phyloP scores from a whole-genome alignment of 2,797 vertebrate genomes.

The Anguilla megastoma region DNA sequence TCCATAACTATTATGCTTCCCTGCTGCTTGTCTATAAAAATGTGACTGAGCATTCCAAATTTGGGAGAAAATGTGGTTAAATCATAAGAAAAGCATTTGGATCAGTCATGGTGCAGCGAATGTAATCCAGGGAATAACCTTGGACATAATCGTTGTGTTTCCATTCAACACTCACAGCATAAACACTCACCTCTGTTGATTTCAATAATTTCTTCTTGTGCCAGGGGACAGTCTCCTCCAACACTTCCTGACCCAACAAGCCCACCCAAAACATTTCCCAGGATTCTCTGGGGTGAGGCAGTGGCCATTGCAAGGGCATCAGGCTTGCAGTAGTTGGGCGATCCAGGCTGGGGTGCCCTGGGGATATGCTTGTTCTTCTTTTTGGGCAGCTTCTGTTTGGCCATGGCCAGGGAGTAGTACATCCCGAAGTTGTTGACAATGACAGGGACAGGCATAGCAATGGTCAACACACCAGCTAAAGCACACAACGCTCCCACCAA shows the following conservation, averaged over 20 bases:
- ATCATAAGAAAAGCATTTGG: too few relatives aligned
- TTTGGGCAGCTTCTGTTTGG: conserved; percentile 99
- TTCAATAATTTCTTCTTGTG: conserved; percentile 94
- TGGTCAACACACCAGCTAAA: conserved; percentile 96
- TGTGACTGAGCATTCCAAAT: too few relatives aligned
- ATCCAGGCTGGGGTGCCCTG: conserved; percentile 94
- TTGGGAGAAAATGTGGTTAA: too few relatives aligned
- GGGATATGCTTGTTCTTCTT: conserved; percentile 99
- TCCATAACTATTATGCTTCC: too few relatives aligned
- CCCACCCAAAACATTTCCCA: conserved; percentile 89
- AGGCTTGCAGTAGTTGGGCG: conserved; percentile 99
- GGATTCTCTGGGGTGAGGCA: conserved; percentile 91
- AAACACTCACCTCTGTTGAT: conserved; percentile 83
- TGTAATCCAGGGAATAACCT: background rate
- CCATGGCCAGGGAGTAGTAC: conserved; percentile 99
- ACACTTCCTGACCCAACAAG: conserved; percentile 88
- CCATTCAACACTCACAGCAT: background rate
- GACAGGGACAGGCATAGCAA: conserved; percentile 98
- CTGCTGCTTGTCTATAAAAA: too few relatives aligned
- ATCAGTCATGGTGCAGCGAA: background rate
- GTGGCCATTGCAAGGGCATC: conserved; percentile 96
- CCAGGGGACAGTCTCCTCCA: conserved; percentile 81
- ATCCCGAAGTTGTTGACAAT: conserved; percentile 99
- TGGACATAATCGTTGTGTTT: background rate
- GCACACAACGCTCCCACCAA: conserved; percentile 96